phyloP scores from a whole-genome alignment of 2,113 vertebrate genomes.

The Mohoua ochrocephala region DNA sequence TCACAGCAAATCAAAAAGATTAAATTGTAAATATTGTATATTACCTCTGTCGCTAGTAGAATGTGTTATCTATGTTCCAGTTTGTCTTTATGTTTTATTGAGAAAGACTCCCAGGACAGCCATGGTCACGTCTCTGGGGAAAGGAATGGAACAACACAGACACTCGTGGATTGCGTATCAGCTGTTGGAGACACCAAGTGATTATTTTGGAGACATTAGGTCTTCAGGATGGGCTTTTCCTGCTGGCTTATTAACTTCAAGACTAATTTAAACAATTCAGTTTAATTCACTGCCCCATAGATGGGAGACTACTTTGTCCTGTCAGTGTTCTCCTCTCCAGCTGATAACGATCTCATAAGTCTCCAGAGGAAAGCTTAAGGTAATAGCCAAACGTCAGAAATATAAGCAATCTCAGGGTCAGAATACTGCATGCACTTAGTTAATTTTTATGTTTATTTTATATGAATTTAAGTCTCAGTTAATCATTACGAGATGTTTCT shows the following conservation, averaged over 20 bases:
- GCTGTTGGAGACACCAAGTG: neutral
- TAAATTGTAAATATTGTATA: neutral
- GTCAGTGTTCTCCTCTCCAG: neutral
- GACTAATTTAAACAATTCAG: neutral
- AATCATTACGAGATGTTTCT: neutral
- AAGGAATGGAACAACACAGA: neutral
- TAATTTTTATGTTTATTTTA: neutral
- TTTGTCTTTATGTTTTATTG: neutral
- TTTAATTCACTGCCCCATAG: neutral
- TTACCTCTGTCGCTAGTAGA: neutral
- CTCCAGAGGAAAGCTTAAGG: neutral
- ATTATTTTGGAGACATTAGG: neutral
- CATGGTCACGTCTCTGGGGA: neutral
- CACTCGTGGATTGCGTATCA: fast-evolving
- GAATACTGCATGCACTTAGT: neutral
- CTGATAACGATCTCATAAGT: neutral
- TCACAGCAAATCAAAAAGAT: neutral
- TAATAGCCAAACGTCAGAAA: neutral
- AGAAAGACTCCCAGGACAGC: neutral
- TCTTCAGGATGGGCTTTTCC: neutral
- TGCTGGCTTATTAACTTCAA: neutral
- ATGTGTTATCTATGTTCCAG: neutral
- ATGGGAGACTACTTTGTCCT: neutral
- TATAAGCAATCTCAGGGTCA: neutral
- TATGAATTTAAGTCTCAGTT: neutral